Percentiles rank a stretch among this genome's conserved stretches.
phyloP scores from a whole-genome alignment of 1,140 invertebrate genomes.

The Vanessa tameamea region DNA sequence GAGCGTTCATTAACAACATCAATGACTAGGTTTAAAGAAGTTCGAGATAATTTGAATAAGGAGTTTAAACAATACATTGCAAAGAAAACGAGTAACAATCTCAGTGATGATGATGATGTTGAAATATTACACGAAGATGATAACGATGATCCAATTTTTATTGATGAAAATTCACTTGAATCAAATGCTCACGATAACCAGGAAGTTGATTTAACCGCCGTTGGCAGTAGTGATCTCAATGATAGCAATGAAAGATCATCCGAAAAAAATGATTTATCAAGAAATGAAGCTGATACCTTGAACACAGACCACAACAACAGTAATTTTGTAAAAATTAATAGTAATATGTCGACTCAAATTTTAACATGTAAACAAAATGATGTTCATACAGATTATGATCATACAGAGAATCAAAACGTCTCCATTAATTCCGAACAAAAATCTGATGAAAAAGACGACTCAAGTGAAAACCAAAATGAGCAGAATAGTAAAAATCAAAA shows the following conservation, averaged over 20 bases:
- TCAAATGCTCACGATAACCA: conserved; percentile 58
- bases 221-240: conserved; percentile 64
- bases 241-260: conserved; percentile 59
- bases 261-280: conserved; percentile 39
- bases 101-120: conserved; percentile 65
- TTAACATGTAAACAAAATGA: conserved; percentile 24
- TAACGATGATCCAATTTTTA: conserved; percentile 77
- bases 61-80: conserved; percentile 70
- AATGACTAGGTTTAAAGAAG: conserved; percentile 65
- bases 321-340: background rate
- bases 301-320: background rate
- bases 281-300: conserved; percentile 13
- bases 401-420: conserved; percentile 12
- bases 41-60: conserved; percentile 71
- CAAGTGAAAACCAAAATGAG: background rate
- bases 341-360: background rate
- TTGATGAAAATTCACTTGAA: conserved; percentile 78
- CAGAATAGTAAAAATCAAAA: conserved; percentile 19
- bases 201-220: conserved; percentile 66
- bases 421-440: background rate
- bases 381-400: conserved; percentile 11
- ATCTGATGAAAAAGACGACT: background rate
- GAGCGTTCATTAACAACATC: conserved; percentile 69
- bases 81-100: conserved; percentile 52
- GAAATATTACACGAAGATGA: conserved; percentile 71